Percentiles rank a stretch among this genome's conserved stretches.
Evolutionary conservation across 2,888 invertebrate genomes (phyloP).

Genomic region (Sphecodes monilicornis): DNA sequence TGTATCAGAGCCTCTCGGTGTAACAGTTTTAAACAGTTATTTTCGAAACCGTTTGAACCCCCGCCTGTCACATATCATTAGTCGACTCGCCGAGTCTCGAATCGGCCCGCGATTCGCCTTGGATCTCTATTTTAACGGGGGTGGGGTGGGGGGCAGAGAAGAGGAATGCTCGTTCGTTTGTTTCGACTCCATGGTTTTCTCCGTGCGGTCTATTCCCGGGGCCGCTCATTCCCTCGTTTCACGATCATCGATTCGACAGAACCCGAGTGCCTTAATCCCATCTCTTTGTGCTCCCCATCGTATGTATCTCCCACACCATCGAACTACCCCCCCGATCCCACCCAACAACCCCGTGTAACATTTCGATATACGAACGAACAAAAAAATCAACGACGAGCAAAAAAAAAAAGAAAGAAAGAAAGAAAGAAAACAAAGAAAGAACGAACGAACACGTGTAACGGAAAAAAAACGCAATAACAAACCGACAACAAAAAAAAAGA

Average conservation of each 20-base stretch:
- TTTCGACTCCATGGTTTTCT: conserved; percentile 45
- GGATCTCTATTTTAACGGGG: neutral
- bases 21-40: neutral
- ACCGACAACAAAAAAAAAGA: neutral
- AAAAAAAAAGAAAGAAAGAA: conserved; percentile 26
- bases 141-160: neutral
- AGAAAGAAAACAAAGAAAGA: conserved; percentile 18
- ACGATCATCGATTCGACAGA: conserved; percentile 67
- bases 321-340: neutral
- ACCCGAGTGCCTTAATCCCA: conserved; percentile 79
- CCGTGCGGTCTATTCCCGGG: conserved; percentile 52
- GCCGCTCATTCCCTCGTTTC: conserved; percentile 32
- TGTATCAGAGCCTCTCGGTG: neutral
- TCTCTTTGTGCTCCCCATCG: conserved; percentile 48
- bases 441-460: conserved; percentile 1
- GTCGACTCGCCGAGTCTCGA: neutral
- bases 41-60: neutral
- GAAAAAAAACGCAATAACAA: conserved; percentile 14
- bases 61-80: conserved; percentile 37
- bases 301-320: conserved; percentile 9
- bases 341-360: neutral
- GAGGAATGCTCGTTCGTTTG: neutral
- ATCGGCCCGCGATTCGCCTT: neutral
- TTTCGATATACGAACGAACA: conserved; percentile 29
- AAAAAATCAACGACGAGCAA: conserved; percentile 30